Evolutionary conservation across 2,113 vertebrate species (phyloP), one percentile per base, ranked within the genome.

Genomic region (Pteropus alecto): DNA sequence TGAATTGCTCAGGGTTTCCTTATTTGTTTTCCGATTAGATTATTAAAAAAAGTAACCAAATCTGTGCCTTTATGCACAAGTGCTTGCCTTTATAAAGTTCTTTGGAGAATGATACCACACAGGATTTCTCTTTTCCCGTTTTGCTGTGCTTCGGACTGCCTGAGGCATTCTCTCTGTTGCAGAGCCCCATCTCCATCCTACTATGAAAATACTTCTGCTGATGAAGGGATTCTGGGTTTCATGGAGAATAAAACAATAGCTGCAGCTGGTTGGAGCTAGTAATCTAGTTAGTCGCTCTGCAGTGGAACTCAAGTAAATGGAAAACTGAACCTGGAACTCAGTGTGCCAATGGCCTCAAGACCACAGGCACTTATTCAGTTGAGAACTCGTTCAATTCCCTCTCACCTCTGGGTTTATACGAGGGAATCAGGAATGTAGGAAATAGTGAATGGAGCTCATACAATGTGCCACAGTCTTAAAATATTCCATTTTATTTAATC

Each of bases 221-320:
- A 63, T 95, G 68, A 95, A 81, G 78, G 63, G 43, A 92, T 82
- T 78, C 81, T 78, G 87, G 35, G 48, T 63, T 84, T 93, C 58
- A 90, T 76, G 92, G 79, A 68, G 87, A 92, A 76, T 90, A 74
- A 84, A 93, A 96, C 74, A 92, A 56, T 93, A 94, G 76, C 35
- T 21, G 24, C 89, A 65, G 92, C 63, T 86, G 77, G 78, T 87
- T 93, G 83, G 83, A 92, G 51, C 87, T 81, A 84, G 95, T 96
- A 68, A 95, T 88, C 88, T 89, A 77, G 89, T 95, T 90, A 96
- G 94, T 95, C 90, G 92, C 74, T 74, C 65, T 92, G 48, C 0
- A 9, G 6, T 48, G 86, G 68, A 78, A 86, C 65, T 70, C 77
- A 60, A 84, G 38, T 46, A 70, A 74, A 84, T 83, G 87, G 93